A percentile compares a stretch with the other conserved stretches of the same genome.
phyloP scores from a whole-genome alignment of 2,888 invertebrate genomes.

The Drosophila austrosaltans region DNA sequence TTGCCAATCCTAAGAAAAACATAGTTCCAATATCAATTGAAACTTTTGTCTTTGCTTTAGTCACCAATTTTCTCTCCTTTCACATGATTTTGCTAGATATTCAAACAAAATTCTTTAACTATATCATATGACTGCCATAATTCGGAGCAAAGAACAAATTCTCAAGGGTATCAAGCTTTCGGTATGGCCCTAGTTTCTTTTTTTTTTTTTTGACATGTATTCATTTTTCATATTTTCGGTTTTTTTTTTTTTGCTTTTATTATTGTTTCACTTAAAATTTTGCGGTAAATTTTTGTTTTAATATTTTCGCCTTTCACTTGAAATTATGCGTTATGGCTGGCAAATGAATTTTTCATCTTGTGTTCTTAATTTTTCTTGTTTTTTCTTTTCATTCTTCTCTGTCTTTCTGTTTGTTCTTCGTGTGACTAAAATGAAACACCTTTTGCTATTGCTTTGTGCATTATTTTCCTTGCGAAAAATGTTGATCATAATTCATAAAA shows the following conservation, averaged over 20 bases:
- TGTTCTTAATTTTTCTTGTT: not conserved
- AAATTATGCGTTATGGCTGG: constrained; percentile 50
- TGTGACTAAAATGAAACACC: constrained; percentile 74
- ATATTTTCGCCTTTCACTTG: constrained; percentile 58
- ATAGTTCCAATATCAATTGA: no score
- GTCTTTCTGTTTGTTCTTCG: constrained; percentile 33
- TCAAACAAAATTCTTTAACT: no score
- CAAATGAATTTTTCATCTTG: constrained; percentile 39
- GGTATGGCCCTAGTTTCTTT: constrained; percentile 1
- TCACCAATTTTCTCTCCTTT: not conserved
- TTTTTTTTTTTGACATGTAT: constrained; percentile 78
- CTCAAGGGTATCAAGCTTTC: not conserved
- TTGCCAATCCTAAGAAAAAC: no score
- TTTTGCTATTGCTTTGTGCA: constrained; percentile 40
- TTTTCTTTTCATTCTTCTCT: constrained; percentile 14
- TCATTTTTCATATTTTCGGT: constrained; percentile 67
- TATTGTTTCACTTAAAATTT: constrained; percentile 33
- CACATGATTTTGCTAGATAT: no score
- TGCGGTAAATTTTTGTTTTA: constrained; percentile 46
- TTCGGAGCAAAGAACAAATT: not conserved
- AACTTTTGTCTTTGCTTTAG: not conserved
- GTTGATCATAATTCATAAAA: constrained; percentile 14
- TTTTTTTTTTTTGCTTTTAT: constrained; percentile 24
- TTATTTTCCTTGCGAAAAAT: constrained; percentile 27
- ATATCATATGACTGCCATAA: no score